A percentile compares a stretch with the other conserved stretches of the same genome.
These are phyloP conservation scores for Adelphocoris suturalis DNA, from an alignment of 2,888 invertebrate genomes.

Conservation along the genomic window DNA sequence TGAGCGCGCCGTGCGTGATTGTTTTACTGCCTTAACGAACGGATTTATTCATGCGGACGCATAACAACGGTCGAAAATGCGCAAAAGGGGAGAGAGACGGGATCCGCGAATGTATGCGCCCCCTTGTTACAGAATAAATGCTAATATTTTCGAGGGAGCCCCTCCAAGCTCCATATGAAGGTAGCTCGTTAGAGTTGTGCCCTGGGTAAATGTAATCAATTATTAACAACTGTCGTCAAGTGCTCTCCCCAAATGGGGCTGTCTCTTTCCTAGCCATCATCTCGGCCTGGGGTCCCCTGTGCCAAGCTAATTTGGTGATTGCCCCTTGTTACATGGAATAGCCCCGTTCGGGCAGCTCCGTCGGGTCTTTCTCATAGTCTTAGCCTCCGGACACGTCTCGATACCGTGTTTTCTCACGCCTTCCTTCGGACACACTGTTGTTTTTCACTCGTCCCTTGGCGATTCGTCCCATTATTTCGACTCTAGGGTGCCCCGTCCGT, in stretches of 20 bases:
- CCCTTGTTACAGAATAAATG: slow-evolving; percentile 70
- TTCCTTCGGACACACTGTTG: slow-evolving; percentile 61
- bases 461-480: slow-evolving; percentile 56
- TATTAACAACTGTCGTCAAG: slow-evolving; percentile 70
- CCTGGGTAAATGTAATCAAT: slow-evolving; percentile 71
- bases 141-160: slow-evolving; percentile 61
- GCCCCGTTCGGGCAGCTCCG: slow-evolving; percentile 1
- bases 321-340: slow-evolving; percentile 59
- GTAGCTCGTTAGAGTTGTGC: slow-evolving; percentile 64
- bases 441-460: slow-evolving; percentile 34
- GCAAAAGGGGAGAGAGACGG: neutral
- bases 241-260: slow-evolving; percentile 49
- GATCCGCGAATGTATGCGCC: slow-evolving; percentile 43
- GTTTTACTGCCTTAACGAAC: slow-evolving; percentile 58
- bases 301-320: slow-evolving; percentile 64
- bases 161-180: slow-evolving; percentile 45
- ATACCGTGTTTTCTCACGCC: slow-evolving; percentile 60
- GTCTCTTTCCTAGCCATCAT: slow-evolving; percentile 15
- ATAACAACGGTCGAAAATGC: slow-evolving; percentile 42
- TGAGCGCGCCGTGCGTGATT: slow-evolving; percentile 58
- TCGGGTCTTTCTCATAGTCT: slow-evolving; percentile 50
- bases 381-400: slow-evolving; percentile 61
- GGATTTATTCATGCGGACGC: slow-evolving; percentile 62
- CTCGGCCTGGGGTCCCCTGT: neutral
- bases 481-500: slow-evolving; percentile 14